These are phyloP conservation scores for Vulpes vulpes DNA, from an alignment of 2,113 vertebrate genomes.

Conservation along the genomic window DNA sequence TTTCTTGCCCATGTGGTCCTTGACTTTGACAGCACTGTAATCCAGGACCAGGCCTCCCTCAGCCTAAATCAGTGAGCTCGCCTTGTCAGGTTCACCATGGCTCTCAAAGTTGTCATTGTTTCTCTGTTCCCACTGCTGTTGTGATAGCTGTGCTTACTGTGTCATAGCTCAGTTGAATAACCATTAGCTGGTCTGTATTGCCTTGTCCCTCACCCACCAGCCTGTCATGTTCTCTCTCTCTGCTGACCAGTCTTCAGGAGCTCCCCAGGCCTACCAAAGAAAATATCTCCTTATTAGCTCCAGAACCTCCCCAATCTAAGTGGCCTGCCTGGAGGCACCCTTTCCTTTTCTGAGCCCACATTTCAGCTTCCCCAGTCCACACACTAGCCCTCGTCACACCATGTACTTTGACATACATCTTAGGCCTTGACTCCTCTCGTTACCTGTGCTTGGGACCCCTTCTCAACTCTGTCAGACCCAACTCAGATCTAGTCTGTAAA, in stretches of 20 bases:
- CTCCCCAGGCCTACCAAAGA: not conserved
- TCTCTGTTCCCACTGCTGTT: not conserved
- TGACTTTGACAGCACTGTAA: not conserved
- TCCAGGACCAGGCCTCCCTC: not conserved
- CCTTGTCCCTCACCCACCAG: not conserved
- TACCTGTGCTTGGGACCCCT: not conserved
- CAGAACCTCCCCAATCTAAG: not conserved
- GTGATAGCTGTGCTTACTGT: not conserved
- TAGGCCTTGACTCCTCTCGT: not conserved
- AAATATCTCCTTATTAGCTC: not conserved
- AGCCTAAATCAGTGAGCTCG: not conserved
- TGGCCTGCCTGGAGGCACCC: not conserved
- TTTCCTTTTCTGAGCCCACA: not conserved
- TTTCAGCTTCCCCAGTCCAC: not conserved
- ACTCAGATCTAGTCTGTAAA: not conserved
- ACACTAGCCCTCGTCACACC: too few species aligned
- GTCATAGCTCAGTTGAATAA: not conserved
- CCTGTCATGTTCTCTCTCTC: not conserved
- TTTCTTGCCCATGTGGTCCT: not conserved
- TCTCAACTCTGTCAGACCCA: not conserved
- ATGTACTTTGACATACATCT: not conserved
- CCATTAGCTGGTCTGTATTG: not conserved
- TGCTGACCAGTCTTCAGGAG: not conserved
- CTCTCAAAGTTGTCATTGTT: not conserved
- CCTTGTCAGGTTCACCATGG: not conserved